Percentiles rank a stretch among this genome's conserved stretches.
Conservation (phyloP, 1,140 invertebrate genomes). For the Drosophila fuyamai region DNA sequence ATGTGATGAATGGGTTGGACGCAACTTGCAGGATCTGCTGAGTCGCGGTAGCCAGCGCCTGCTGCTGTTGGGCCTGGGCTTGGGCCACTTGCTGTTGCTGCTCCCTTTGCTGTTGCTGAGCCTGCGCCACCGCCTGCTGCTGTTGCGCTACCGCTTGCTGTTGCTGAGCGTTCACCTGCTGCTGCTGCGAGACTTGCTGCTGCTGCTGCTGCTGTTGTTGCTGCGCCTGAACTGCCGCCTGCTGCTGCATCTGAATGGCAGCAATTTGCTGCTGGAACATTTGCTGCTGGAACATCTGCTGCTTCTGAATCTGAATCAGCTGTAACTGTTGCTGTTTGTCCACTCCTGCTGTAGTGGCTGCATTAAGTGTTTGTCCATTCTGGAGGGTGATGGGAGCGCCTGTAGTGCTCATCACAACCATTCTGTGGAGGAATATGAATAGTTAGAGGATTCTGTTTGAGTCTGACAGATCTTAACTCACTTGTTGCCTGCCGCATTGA, state of each 20-base stretch:
- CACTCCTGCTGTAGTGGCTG: slow-evolving; percentile 47
- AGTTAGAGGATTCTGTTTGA: no score
- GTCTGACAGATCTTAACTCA: slow-evolving; percentile 26
- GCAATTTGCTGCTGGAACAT: slow-evolving; percentile 78
- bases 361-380: slow-evolving; percentile 75
- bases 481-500: slow-evolving; percentile 80
- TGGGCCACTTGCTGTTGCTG: slow-evolving; percentile 78
- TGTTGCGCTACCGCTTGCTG: slow-evolving; percentile 59
- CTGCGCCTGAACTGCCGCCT: slow-evolving; percentile 60
- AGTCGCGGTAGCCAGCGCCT: slow-evolving; percentile 60
- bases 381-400: slow-evolving; percentile 81
- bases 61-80: slow-evolving; percentile 81
- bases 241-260: slow-evolving; percentile 72
- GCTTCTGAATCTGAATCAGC: slow-evolving; percentile 66
- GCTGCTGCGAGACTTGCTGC: slow-evolving; percentile 69
- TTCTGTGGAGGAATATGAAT: slow-evolving; percentile 45
- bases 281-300: slow-evolving; percentile 74
- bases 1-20: slow-evolving; percentile 58
- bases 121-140: slow-evolving; percentile 73
- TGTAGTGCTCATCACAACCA: slow-evolving; percentile 83
- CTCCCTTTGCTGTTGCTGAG: slow-evolving; percentile 80
- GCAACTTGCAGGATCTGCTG: slow-evolving; percentile 85
- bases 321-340: slow-evolving; percentile 73
- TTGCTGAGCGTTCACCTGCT: slow-evolving; percentile 41
- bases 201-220: slow-evolving; percentile 64